Evolutionary conservation across 2,888 invertebrate genomes (phyloP).

Genomic region (Hermaeophaga mercurialis): DNA sequence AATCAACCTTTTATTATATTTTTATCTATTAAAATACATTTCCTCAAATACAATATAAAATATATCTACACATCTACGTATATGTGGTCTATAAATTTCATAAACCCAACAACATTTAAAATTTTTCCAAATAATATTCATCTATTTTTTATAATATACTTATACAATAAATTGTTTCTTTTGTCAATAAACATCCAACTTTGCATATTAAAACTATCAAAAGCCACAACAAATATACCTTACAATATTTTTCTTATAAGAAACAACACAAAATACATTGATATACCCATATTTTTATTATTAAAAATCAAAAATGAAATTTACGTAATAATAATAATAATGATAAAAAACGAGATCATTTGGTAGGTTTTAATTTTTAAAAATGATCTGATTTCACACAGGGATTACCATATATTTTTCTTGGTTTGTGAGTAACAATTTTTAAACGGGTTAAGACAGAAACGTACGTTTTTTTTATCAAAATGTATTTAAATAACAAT

Average conservation of each 20-base stretch:
- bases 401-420: no score
- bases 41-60: conserved; percentile 39
- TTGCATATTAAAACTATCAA: conserved; percentile 32
- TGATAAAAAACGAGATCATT: no score
- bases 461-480: no score
- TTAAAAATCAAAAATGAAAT: no score
- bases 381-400: no score
- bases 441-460: no score
- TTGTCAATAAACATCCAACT: conserved; percentile 32
- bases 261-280: conserved; percentile 10
- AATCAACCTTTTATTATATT: conserved; percentile 33
- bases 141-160: conserved; percentile 16
- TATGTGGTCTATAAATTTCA: conserved; percentile 45
- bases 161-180: conserved; percentile 21
- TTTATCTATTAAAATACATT: conserved; percentile 40
- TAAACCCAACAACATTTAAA: conserved; percentile 47
- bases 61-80: conserved; percentile 41
- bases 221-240: conserved; percentile 33
- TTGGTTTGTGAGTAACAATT: no score
- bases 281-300: no score
- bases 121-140: conserved; percentile 33
- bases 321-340: no score
- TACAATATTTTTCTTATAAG: conserved; percentile 13
- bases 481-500: no score
- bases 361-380: no score